Evolutionary conservation across 2,888 invertebrate species (phyloP).

Genomic region (Molorchus minor): DNA sequence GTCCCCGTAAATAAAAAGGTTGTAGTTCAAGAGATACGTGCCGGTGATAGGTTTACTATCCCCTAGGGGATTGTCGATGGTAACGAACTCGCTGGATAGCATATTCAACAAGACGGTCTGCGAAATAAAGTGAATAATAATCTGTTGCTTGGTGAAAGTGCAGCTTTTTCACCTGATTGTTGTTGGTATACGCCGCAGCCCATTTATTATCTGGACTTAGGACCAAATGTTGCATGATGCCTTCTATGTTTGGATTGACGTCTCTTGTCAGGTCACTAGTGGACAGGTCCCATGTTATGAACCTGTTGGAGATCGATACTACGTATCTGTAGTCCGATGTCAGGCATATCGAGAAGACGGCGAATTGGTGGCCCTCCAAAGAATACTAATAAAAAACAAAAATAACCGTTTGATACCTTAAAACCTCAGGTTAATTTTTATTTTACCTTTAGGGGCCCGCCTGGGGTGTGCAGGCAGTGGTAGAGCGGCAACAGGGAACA

Average conservation of each 20-base stretch:
- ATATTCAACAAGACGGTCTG: conserved; percentile 90
- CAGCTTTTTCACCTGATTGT: conserved; percentile 73
- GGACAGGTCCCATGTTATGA: conserved; percentile 96
- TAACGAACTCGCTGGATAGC: conserved; percentile 90
- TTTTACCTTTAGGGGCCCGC: conserved; percentile 91
- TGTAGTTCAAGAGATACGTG: conserved; percentile 72
- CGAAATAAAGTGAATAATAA: conserved; percentile 19
- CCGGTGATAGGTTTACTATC: conserved; percentile 73
- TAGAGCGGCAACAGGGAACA: conserved; percentile 92
- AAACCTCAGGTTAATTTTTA: neutral
- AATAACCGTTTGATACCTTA: neutral
- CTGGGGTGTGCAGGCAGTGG: conserved; percentile 98
- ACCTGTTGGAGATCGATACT: conserved; percentile 94
- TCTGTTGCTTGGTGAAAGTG: neutral
- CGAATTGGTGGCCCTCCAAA: conserved; percentile 97
- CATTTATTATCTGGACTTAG: conserved; percentile 95
- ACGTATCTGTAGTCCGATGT: conserved; percentile 92
- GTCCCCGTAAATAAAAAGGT: conserved; percentile 81
- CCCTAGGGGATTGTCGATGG: conserved; percentile 84
- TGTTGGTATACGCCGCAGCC: conserved; percentile 95
- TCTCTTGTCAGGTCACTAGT: conserved; percentile 95
- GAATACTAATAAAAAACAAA: conserved; percentile 77
- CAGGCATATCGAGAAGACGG: conserved; percentile 90
- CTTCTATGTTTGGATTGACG: conserved; percentile 92
- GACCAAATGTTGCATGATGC: conserved; percentile 94